Evolutionary conservation across 2,888 invertebrate species (phyloP), one percentile per base, ranked within the genome.

Genomic region (Norana najaformis): DNA sequence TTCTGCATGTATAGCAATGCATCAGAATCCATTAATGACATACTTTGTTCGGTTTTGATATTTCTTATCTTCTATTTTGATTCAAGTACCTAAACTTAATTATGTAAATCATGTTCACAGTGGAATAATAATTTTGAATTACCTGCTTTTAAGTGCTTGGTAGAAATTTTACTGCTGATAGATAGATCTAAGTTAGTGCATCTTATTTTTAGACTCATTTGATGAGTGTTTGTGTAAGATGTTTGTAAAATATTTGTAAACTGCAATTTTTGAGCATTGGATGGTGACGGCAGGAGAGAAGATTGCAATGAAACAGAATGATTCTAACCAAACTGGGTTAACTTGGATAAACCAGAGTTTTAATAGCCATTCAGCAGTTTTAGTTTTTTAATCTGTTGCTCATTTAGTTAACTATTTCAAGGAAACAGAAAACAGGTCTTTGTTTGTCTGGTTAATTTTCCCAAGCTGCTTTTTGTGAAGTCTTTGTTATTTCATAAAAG

Each of bases 1-100:
- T 69, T 69, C 69, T 69, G n/a, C 0, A n/a, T 69, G 30, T 69
- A n/a, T 69, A 69, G n/a, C n/a, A n/a, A 69, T 69, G 69, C 69
- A 69, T 69, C n/a, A n/a, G 30, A 69, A n/a, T 69, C n/a, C 30
- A n/a, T 69, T 69, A n/a, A 6, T 69, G 30, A 69, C 30, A 69
- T 69, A n/a, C n/a, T 69, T 69, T 69, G 69, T 69, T 69, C n/a
- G n/a, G 69, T 69, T 69, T 69, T 69, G 30, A 69, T n/a, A n/a
- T 69, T 30, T 69, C n/a, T 69, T n/a, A n/a, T 69, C 8, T 16
- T 69, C 8, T 69, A n/a, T 13, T 69, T 69, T 69, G 69, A 11
- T 69, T 69, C 69, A 69, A n/a, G 30, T 69, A 16, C n/a, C 30
- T 69, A 69, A 53, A 69, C 30, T 30, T n/a, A 69, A 69, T 69